phyloP scores from a whole-genome alignment of 2,888 invertebrate species.

The Brachyptera risi region DNA sequence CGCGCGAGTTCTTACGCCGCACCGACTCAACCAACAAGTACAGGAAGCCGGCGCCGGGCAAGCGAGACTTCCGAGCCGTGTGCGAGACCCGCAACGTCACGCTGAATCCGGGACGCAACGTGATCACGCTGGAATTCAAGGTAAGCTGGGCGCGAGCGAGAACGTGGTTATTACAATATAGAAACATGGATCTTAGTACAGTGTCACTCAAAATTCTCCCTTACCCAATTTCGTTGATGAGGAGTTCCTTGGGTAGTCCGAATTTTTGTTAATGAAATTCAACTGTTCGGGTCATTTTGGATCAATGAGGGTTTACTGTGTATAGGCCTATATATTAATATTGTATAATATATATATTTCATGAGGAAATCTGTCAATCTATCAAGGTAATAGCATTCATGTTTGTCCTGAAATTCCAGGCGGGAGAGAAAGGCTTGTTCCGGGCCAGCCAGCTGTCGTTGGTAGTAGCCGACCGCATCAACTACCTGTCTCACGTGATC shows the following conservation, averaged over 20 bases:
- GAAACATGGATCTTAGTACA: too few species aligned
- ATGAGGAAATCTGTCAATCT: too few species aligned
- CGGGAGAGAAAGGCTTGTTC: slow-evolving; percentile 61
- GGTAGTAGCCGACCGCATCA: slow-evolving; percentile 60
- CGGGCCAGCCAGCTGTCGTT: slow-evolving; percentile 67
- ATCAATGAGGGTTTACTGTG: too few species aligned
- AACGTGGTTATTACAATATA: too few species aligned
- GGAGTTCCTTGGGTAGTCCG: too few species aligned
- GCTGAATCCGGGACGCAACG: slow-evolving; percentile 47
- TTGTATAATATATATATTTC: too few species aligned
- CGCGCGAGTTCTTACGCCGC: slow-evolving; percentile 44
- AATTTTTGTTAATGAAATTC: too few species aligned
- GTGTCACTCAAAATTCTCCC: too few species aligned
- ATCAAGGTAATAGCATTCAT: background rate
- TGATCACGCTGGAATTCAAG: slow-evolving; percentile 43
- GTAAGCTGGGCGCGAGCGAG: too few species aligned
- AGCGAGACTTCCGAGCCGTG: slow-evolving; percentile 61
- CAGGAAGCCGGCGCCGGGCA: slow-evolving; percentile 60
- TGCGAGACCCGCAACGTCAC: slow-evolving; percentile 47
- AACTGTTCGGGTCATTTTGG: too few species aligned
- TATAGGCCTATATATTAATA: too few species aligned
- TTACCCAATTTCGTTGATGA: too few species aligned
- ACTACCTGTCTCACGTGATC: slow-evolving; percentile 57
- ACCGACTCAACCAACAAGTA: slow-evolving; percentile 54
- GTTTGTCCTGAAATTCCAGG: slow-evolving; percentile 13